Evolutionary conservation across 2,888 invertebrate species (phyloP), one percentile per base, ranked within the genome.

Genomic region (Temnothorax unifasciatus): DNA sequence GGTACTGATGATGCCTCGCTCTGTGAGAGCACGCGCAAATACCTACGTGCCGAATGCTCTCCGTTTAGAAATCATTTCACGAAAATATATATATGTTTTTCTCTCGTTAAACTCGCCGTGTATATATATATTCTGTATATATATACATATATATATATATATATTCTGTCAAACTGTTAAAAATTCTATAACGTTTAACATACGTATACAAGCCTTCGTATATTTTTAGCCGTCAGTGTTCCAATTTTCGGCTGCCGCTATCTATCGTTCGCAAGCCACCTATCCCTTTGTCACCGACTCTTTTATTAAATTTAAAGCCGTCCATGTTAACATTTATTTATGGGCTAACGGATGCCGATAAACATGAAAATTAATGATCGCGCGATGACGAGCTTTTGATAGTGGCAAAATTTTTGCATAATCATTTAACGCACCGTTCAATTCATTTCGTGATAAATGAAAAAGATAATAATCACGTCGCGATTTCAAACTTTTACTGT

Each of bases 331-430:
- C 59, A 71, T 79, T 79, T 76, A 76, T 76, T 76, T 59, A 79
- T 79, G 79, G 57, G 44, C 57, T 79, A 69, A 79, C 71, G 47
- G 79, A 44, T 34, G 79, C 34, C 79, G 79, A 79, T 71, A 79
- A 79, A 79, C 71, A 79, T 59, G 79, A 25, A 71, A 79, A 79
- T 79, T 79, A 79, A 79, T 71, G 69, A 77, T 77, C 77, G 69
- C 54, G 34, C 57, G 44, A 71, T 79, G 79, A 79, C 79, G 59
- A 79, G 79, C 54, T 59, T 59, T 71, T 47, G 47, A 59, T 57
- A 79, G 29, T 44, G 57, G 11, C 34, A 34, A 34, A 21, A 69
- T 79, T 79, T 71, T n/a, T 47, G 59, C 71, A 59, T 47, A 71
- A 79, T 79, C 59, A 59, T 71, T 59, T 59, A 44, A 66, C 54